Conservation (phyloP, 2,113 vertebrate genomes). For the Alosa alosa region DNA sequence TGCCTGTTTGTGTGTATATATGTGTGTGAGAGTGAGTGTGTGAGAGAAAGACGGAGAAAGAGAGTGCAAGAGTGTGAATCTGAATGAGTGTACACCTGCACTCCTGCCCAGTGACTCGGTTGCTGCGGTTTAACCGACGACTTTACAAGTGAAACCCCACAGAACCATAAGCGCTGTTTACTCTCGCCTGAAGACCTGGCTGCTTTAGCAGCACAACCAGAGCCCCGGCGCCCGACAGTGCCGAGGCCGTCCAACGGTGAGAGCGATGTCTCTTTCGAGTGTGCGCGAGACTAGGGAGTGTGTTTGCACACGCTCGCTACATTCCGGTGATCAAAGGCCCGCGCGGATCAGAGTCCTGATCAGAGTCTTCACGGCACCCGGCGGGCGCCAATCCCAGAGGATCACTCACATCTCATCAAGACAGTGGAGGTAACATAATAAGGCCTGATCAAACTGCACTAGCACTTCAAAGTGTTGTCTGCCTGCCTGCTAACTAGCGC, state of each 20-base stretch:
- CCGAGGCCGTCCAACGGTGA: no score
- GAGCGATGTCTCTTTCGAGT: no score
- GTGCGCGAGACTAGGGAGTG: no score
- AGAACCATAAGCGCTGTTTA: no score
- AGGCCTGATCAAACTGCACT: background rate
- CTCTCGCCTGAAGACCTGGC: no score
- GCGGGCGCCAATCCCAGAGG: background rate
- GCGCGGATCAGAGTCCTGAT: no score
- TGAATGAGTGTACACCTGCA: background rate
- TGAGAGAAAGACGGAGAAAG: background rate
- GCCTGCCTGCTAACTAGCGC: background rate
- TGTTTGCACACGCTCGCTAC: no score
- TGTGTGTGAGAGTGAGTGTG: constrained; percentile 1
- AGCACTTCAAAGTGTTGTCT: background rate
- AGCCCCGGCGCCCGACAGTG: no score
- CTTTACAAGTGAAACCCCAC: background rate
- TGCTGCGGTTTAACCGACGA: background rate
- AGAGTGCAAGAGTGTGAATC: background rate
- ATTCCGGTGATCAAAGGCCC: no score
- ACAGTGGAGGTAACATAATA: background rate
- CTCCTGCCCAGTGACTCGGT: background rate
- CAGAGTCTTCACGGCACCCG: background rate
- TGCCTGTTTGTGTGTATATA: background rate
- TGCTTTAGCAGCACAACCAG: no score
- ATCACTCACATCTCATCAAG: background rate